Evolutionary conservation across 2,888 invertebrate genomes (phyloP), one percentile per base, ranked within the genome.

Genomic region (Smittia aterrima): DNA sequence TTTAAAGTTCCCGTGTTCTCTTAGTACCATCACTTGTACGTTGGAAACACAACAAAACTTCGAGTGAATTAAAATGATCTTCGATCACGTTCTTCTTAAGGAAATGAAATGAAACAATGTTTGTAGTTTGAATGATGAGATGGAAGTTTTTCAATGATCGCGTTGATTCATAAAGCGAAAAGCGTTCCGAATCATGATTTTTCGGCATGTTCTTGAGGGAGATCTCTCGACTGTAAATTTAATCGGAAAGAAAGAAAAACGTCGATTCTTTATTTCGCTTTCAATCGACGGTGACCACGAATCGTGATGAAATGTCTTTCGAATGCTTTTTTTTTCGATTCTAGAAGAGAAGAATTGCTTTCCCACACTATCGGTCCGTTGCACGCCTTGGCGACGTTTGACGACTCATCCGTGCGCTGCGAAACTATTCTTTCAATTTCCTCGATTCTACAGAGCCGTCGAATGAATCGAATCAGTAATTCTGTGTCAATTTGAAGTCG

Each of bases 11-110:
- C 84, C 84, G 84, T 84, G 84, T 81, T 83, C 83, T 83, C 82
- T 83, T 83, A 82, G 84, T 84, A 83, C 83, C 83, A 84, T 84
- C 82, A 82, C 83, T 83, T 80, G 82, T 83, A 83, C 70, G 70
- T 54, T 68, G 68, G 68, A 9, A 11, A 18, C 1, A 24, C 70
- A 54, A 9, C 70, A 70, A 67, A 47, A 40, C 20, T 38, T 9
- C 32, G 32, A 32, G 9, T 32, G 32, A 32, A 32, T 32, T 9
- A 58, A 58, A 58, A 58, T 18, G 18, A 4, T 1, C 58, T 58
- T 20, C 58, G 58, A 58, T 58, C 58, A 58, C 58, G 58, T 58
- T 58, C 58, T 20, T 1, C 3, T 20, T 58, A 3, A 11, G 1
- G 22, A 47, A 47, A 13, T 13, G 22, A 58, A 58, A 20, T 58